These are phyloP conservation scores for Microcebus griseorufus DNA, from an alignment of 2,113 vertebrate species.

Conservation along the genomic window DNA sequence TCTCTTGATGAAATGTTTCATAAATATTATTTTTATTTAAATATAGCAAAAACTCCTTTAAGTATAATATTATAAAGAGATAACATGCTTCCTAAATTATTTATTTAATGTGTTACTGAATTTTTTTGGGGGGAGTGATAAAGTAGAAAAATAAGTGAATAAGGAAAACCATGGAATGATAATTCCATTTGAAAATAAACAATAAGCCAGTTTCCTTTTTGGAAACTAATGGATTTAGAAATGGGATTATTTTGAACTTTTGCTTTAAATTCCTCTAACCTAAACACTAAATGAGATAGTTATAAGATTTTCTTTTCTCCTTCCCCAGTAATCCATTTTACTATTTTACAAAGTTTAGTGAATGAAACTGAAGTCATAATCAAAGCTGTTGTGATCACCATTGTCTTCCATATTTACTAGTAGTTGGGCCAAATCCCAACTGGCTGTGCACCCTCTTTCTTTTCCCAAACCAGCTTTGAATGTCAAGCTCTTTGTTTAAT, in stretches of 20 bases:
- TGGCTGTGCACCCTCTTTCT: neutral
- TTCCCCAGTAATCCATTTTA: neutral
- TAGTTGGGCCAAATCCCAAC: neutral
- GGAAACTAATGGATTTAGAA: conserved; percentile 20
- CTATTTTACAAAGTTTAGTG: conserved; percentile 23
- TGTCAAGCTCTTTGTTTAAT: conserved; percentile 44
- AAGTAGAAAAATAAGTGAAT: neutral
- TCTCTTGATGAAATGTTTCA: neutral
- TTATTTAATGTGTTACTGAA: conserved; percentile 36
- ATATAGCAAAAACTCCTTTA: neutral
- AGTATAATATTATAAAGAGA: neutral
- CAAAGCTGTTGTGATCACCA: neutral
- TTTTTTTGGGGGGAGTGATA: neutral
- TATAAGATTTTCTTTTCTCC: neutral
- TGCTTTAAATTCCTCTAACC: conserved; percentile 37
- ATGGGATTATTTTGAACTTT: conserved; percentile 15
- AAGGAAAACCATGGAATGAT: neutral
- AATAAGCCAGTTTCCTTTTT: neutral
- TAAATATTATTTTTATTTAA: neutral
- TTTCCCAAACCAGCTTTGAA: conserved; percentile 15
- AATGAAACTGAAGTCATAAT: conserved; percentile 32
- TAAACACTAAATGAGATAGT: conserved; percentile 20
- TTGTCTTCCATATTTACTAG: conserved; percentile 33
- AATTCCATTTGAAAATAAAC: conserved; percentile 23
- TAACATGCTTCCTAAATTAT: neutral